Base-by-base conservation (phyloP, 2,113 vertebrate species). In the Apteryx mantelli region DNA sequence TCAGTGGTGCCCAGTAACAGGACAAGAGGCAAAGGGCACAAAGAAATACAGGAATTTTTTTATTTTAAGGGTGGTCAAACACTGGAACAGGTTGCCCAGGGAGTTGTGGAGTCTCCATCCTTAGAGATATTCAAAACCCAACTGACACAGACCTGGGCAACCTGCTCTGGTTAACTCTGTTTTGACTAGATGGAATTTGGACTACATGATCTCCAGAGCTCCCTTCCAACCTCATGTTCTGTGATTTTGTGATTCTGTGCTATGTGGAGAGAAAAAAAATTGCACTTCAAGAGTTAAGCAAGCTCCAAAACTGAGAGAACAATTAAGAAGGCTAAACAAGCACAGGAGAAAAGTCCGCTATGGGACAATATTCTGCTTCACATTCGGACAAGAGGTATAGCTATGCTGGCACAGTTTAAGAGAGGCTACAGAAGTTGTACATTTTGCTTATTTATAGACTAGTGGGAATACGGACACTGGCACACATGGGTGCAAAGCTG, bases 81-180 rank as follows among this genome's bases (percentile, higher is more conserved):
- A 80, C 21, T 66, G 66, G 10, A 14, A 74, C 17, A 53, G 13
- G 42, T 44, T 81, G 32, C 44, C 34, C 46, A 46, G 69, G 24
- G 34, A 61, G 32, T 46, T 75, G 21, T 40, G 19, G 28, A 69
- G 28, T 53, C 24, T 75, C 55, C 24, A 21, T 32, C 46, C 46
- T 55, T 14, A 20, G 32, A 69, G 19, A 63, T 48, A 40, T 11
- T 64, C 9, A 56, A 78, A 78, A 71, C n/a, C 28, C 24, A 64
- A 16, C 11, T 42, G 30, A 42, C n/a, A 22, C 11, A 48, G 11
- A 18, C 26, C 17, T 0, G 1, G 15, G 17, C 4, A 66, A 60
- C 21, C 30, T 44, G 9, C 7, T 86, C 13, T 64, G 58, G 25
- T 13, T 55, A 55, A 44, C 19, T 15, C 19, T 64, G 22, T n/a